Evolutionary conservation across 2,797 vertebrate genomes (phyloP), one percentile per base, ranked within the genome.

Genomic region (Ispidina lecontei): DNA sequence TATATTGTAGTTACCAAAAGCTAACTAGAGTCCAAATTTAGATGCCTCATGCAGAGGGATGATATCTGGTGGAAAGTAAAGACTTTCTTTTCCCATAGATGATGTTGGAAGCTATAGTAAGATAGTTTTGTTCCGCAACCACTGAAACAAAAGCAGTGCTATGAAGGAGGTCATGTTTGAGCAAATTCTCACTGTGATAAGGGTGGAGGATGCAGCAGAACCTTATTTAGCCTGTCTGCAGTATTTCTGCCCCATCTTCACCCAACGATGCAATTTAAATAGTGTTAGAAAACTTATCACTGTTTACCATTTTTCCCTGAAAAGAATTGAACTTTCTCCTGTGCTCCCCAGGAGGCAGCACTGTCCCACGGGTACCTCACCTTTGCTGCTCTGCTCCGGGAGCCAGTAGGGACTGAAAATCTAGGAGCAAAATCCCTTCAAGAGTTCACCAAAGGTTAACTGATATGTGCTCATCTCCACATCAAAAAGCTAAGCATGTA

Each of bases 1-100:
- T 87, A 71, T 26, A 49, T 43, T 67, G 25, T 49, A 75, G 44
- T 70, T 94, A 54, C 79, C 58, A 82, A 94, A 95, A 78, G 70
- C 81, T 94, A 87, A 83, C 68, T 43, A 49, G 69, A 78, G 65
- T 75, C 89, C 88, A 91, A 67, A 91, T 84, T 78, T 85, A 75
- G 69, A 41, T 39, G 37, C 33, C 81, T 73, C 47, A 6, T 63
- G 59, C n/a, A 94, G 58, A 49, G 65, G 35, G 43, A n/a, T 85
- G 69, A 1, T 76, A 58, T 1, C 39, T 69, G 25, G 29, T 74
- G 20, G 31, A 90, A 84, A 91, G 64, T 12, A 43, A 60, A 86
- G 85, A 12, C 46, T 79, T 90, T n/a, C 26, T 79, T 79, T 79
- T 82, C 26, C 39, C 0, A 0, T 56, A 43, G 69, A 31, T 65